A percentile compares a stretch with the other conserved stretches of the same genome.
phyloP scores from a whole-genome alignment of 2,113 vertebrate species.

The Tetraodon nigroviridis region DNA sequence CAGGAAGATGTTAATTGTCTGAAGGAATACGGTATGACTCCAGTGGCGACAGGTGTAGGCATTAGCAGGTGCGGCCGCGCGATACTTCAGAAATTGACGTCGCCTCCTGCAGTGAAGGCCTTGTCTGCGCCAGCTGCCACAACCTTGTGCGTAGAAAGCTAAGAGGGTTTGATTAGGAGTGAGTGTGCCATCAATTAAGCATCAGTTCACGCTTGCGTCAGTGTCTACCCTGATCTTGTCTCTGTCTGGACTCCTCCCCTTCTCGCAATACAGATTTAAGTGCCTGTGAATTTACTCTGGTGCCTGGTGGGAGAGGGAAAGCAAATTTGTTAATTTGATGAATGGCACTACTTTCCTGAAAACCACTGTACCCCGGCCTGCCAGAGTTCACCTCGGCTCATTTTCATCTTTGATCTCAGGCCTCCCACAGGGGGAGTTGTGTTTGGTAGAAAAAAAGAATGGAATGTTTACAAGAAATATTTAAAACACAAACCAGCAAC shows the following conservation, averaged over 20 bases:
- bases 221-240: constrained; percentile 66
- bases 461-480: too few relatives aligned
- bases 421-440: constrained; percentile 44
- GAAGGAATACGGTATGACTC: constrained; percentile 87
- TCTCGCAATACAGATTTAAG: constrained; percentile 48
- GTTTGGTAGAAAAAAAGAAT: too few relatives aligned
- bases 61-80: constrained; percentile 83
- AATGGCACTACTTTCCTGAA: constrained; percentile 47
- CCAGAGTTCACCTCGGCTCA: constrained; percentile 37
- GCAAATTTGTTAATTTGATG: constrained; percentile 68
- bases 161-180: constrained; percentile 97
- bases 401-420: constrained; percentile 62
- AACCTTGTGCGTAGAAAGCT: constrained; percentile 86
- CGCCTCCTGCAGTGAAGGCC: constrained; percentile 74
- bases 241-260: constrained; percentile 56
- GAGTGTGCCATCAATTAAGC: constrained; percentile 86
- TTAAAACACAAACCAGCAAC: too few relatives aligned
- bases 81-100: constrained; percentile 90
- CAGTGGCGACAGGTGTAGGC: constrained; percentile 79
- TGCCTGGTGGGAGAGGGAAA: constrained; percentile 45
- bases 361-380: constrained; percentile 38
- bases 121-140: constrained; percentile 82
- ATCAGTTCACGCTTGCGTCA: constrained; percentile 64
- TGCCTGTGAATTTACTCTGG: constrained; percentile 47
- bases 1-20: constrained; percentile 87